Percentiles rank a stretch among this genome's conserved stretches.
Conservation (phyloP, 1,140 invertebrate genomes). For the Pseudomyrmex flavicornis region DNA sequence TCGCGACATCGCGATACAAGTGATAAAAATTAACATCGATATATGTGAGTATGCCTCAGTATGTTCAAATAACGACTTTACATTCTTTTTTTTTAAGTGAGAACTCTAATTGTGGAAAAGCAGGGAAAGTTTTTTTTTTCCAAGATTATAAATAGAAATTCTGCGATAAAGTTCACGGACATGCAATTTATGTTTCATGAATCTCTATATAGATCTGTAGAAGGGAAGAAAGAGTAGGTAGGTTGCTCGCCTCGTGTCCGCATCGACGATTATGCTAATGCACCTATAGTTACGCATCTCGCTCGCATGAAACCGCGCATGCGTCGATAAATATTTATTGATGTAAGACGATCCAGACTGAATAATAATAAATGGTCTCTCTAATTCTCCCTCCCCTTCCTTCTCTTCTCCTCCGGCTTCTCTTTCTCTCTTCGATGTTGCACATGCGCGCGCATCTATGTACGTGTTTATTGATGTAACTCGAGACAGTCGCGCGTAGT, state of each 20-base stretch:
- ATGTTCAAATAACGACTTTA: too few species aligned
- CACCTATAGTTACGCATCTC: constrained; percentile 57
- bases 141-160: too few species aligned
- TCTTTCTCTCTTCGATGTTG: constrained; percentile 12
- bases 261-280: constrained; percentile 69
- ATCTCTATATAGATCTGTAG: background rate
- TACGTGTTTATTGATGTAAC: constrained; percentile 77
- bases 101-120: too few species aligned
- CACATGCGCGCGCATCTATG: constrained; percentile 74
- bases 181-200: background rate
- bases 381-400: constrained; percentile 10
- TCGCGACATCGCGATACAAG: too few species aligned
- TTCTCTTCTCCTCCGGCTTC: background rate
- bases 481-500: constrained; percentile 76
- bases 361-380: constrained; percentile 71
- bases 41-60: too few species aligned
- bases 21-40: too few species aligned
- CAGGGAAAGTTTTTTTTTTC: too few species aligned
- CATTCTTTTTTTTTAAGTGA: too few species aligned
- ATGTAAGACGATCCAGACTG: constrained; percentile 69
- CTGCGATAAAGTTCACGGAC: too few species aligned
- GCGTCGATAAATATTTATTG: constrained; percentile 77
- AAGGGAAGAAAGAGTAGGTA: background rate
- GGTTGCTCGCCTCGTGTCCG: constrained; percentile 32
- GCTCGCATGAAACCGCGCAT: constrained; percentile 42